Percentiles rank a stretch among this genome's conserved stretches.
Conservation (phyloP, 1,140 invertebrate genomes). For the Halesus radiatus region DNA sequence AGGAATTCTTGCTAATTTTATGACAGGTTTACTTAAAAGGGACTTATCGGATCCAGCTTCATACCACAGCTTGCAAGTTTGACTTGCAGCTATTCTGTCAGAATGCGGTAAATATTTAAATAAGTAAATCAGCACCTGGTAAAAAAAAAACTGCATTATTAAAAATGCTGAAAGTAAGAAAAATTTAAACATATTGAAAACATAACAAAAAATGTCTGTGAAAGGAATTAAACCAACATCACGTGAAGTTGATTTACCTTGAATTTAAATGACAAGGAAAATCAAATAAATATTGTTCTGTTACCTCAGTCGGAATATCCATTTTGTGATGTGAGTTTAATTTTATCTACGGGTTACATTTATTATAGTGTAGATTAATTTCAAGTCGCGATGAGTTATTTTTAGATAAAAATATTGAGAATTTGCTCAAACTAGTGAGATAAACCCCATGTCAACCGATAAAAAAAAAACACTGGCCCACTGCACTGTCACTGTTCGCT, state of each 20-base stretch:
- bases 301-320: slow-evolving; percentile 52
- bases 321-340: slow-evolving; percentile 7
- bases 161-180: neutral
- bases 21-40: slow-evolving; percentile 70
- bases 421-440: neutral
- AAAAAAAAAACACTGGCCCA: slow-evolving; percentile 4
- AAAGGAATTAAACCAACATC: slow-evolving; percentile 22
- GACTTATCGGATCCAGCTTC: slow-evolving; percentile 71
- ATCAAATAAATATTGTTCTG: slow-evolving; percentile 9
- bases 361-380: neutral
- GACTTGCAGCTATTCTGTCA: slow-evolving; percentile 72
- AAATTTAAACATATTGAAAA: neutral
- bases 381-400: slow-evolving; percentile 12
- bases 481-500: neutral
- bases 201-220: slow-evolving; percentile 9
- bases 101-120: slow-evolving; percentile 74
- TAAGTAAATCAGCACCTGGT: slow-evolving; percentile 74
- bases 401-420: slow-evolving; percentile 4
- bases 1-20: slow-evolving; percentile 69
- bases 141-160: slow-evolving; percentile 46
- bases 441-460: slow-evolving; percentile 12
- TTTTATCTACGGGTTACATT: neutral
- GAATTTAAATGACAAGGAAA: slow-evolving; percentile 37
- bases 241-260: slow-evolving; percentile 37
- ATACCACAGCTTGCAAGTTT: slow-evolving; percentile 74